Evolutionary conservation across 2,113 vertebrate species (phyloP), one percentile per base, ranked within the genome.

Genomic region (Anoplopoma fimbria): DNA sequence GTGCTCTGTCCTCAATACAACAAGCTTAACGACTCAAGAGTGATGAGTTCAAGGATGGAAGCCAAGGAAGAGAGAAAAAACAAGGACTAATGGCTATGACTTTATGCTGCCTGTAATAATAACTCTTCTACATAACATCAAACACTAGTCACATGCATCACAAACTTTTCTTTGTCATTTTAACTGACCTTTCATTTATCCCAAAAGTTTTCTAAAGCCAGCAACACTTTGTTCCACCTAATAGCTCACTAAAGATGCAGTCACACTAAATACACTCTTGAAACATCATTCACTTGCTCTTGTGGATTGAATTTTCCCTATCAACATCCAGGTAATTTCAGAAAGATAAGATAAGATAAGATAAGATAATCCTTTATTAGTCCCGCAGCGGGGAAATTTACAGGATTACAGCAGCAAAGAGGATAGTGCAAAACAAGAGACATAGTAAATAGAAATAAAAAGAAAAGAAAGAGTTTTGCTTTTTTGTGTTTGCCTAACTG

Each of bases 21-120:
- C 69, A 57, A 88, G 69, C 84, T 81, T 63, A 86, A 82, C 58
- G 36, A 40, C 76, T 58, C 72, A 57, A 71, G 47, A 81, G 36
- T 83, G 87, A 89, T 74, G 79, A 88, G 70, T 82, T 88, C 77
- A 86, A 86, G 74, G 60, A 87, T 51, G 55, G 68, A 80, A 63
- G 49, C 49, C 64, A 75, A 81, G 13, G 19, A 34, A 61, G 21
- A n/a, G 68, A 77, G 42, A 57, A 33, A 69, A 83, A 77, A 58
- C 62, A 70, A 27, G 27, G 67, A 81, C 60, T 68, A 69, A 77
- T 74, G 42, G 53, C 23, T 12, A 33, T 82, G 64, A 85, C 69
- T 77, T 19, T 58, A 27, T 58, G 34, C 33, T 70, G 40, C 64
- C 65, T 47, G 36, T 45, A 45, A 57, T 74, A 78, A 67, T 83